Evolutionary conservation across 2,113 vertebrate species (phyloP), one percentile per base, ranked within the genome.

Genomic region (Passer montanus): DNA sequence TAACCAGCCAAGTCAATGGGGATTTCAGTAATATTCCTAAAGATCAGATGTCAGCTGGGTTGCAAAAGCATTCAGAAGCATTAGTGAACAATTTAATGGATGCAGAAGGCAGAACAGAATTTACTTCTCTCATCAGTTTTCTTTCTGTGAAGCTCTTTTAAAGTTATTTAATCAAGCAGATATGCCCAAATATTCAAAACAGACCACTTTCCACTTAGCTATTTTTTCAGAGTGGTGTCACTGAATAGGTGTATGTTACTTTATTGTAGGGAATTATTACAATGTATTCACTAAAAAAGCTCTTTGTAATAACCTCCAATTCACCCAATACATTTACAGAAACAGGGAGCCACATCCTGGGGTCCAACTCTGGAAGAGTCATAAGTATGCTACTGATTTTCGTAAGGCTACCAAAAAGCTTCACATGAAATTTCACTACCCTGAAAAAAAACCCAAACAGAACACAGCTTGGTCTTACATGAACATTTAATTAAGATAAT

Each of bases 41-140:
- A 81, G 87, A 95, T 90, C 68, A 72, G 41, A 75, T 46, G 60
- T 78, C 76, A 96, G 90, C 44, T 84, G 83, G 37, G 52, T 35
- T 93, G 47, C 93, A 96, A 88, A 94, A 78, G 76, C 90, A 90
- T 92, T 95, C 83, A 92, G 44, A 93, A 95, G 85, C 84, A 90
- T 46, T 89, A 78, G 79, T 28, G 78, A 90, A 80, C 72, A 90
- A 88, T 59, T 86, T 92, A 93, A 95, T 78, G 85, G 94, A 94
- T 24, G 90, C 78, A 93, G 67, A 95, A 78, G 47, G 92, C 85
- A 95, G 92, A 96, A 95, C 46, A 97, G 90, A 97, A 95, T 94
- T 92, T 84, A 95, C 87, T 74, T 89, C 73, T 37, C 90, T 96
- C 92, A 96, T 90, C 92, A 95, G 69, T 92, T 96, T 96, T 93